Evolutionary conservation across 2,888 invertebrate genomes (phyloP), one percentile per base, ranked within the genome.

Genomic region (Tenthredo livida): DNA sequence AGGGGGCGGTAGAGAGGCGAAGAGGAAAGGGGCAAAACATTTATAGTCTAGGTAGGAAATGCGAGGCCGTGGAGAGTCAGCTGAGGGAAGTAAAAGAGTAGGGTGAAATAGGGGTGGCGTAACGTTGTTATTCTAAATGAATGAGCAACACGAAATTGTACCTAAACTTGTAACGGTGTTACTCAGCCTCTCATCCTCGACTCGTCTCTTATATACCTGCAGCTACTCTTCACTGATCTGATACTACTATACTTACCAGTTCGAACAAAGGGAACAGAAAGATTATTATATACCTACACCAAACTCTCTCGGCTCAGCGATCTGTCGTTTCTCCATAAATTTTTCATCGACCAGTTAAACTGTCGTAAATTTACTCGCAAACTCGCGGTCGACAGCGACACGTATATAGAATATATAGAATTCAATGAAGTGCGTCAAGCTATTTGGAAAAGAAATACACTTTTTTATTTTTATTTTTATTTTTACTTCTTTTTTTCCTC

Each of bases 91-190:
- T 87, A 87, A 88, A 58, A 84, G 80, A 47, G 29, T 78, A 85
- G 82, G 12, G 21, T 70, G 54, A 84, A 65, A 25, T 15, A 80
- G 75, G 82, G 70, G 84, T 54, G 84, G 88, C 87, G 88, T 85
- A 88, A 88, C 89, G 86, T 86, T 89, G 90, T 91, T 92, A 90
- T 91, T 91, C 89, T 90, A 90, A 92, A 92, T 91, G 91, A 91
- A 92, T 91, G 91, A 91, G 90, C 90, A 90, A 90, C 90, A 88
- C 89, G 89, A 92, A 91, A 91, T 91, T 91, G 89, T 89, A 89
- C 88, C 88, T 90, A 90, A 83, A 91, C 89, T 90, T 88, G 90
- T 89, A 91, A 87, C 86, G 87, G 87, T 86, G 87, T 88, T 87
- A 87, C 84, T 84, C 83, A 47, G 83, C 50, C 29, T 47, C 73